Conservation (phyloP, 1,140 invertebrate species). For the Tribolium madens region DNA sequence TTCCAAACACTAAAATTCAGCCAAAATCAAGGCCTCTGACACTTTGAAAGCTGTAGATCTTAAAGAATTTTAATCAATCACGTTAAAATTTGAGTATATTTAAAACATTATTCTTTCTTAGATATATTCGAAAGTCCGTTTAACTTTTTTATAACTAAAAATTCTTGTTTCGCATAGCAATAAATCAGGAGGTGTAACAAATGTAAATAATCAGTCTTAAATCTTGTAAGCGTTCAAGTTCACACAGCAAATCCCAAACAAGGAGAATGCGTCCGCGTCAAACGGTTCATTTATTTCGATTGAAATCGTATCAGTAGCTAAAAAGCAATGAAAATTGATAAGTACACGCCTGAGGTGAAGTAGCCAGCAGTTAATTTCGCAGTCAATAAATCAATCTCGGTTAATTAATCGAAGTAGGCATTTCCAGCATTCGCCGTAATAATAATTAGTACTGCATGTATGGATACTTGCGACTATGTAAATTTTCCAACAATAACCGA, state of each 20-base stretch:
- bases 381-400: constrained; percentile 12
- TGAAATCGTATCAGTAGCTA: background rate
- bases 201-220: no score
- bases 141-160: no score
- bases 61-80: no score
- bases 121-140: no score
- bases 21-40: no score
- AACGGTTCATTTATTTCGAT: background rate
- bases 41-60: no score
- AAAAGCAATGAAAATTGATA: constrained; percentile 26
- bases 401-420: constrained; percentile 30
- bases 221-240: no score
- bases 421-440: constrained; percentile 27
- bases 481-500: constrained; percentile 29
- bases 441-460: constrained; percentile 26
- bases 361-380: constrained; percentile 29
- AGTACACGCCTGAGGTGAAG: constrained; percentile 5
- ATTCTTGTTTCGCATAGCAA: no score
- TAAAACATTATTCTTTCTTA: no score
- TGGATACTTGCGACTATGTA: constrained; percentile 29
- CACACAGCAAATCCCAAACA: background rate
- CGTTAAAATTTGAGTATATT: no score
- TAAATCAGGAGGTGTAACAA: no score
- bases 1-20: no score
- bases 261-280: background rate